These are phyloP conservation scores for Kryptopterus vitreolus DNA, from an alignment of 2,797 vertebrate genomes.

Conservation along the genomic window DNA sequence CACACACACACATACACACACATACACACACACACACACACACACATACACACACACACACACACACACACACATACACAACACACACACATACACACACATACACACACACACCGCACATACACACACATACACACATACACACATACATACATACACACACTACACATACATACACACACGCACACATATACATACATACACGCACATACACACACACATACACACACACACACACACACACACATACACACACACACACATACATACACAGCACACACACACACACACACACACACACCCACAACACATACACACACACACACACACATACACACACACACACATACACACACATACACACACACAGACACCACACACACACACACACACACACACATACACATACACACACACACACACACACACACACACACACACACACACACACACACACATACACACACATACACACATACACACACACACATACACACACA, in stretches of 20 bases:
- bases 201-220: slow-evolving; percentile 60
- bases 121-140: background rate
- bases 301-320: background rate
- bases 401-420: no score
- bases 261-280: no score
- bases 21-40: no score
- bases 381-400: no score
- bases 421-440: no score
- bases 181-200: no score
- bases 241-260: background rate
- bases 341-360: slow-evolving; percentile 38
- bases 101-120: background rate
- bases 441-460: background rate
- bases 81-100: slow-evolving; percentile 63
- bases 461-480: slow-evolving; percentile 64
- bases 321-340: slow-evolving; percentile 62
- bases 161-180: no score
- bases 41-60: no score
- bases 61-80: background rate
- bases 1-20: no score
- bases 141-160: no score
- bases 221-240: slow-evolving; percentile 39
- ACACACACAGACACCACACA: slow-evolving; percentile 9
- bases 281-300: no score
- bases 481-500: background rate